These are phyloP conservation scores for Zoanthus sansibaricus DNA, from an alignment of 92 coral and sea anemone species.

Conservation along the genomic window DNA sequence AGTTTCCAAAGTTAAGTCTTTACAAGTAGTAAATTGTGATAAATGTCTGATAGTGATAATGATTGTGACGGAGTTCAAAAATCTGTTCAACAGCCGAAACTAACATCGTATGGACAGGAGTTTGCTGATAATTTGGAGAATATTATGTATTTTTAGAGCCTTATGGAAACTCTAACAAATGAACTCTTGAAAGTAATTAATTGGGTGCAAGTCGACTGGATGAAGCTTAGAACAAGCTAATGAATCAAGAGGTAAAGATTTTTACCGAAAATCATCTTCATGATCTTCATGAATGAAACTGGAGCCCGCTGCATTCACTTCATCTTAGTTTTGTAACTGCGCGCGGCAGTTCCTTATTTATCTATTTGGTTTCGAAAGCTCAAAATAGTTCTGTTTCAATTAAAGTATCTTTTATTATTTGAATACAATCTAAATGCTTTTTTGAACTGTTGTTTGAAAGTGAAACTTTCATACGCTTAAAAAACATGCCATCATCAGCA, in stretches of 20 bases:
- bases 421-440: no score
- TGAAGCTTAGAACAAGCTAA: no score
- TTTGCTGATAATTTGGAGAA: background rate
- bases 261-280: no score
- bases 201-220: no score
- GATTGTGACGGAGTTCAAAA: background rate
- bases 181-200: background rate
- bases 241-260: background rate
- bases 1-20: no score
- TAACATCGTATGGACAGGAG: background rate
- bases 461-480: background rate
- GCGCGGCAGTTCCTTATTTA: no score
- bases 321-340: background rate
- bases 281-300: no score
- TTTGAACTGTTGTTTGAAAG: background rate
- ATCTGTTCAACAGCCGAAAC: background rate
- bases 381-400: background rate
- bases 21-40: no score
- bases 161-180: no score
- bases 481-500: background rate
- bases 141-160: no score
- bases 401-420: background rate
- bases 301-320: no score
- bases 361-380: background rate
- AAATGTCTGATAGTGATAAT: no score